phyloP scores from a whole-genome alignment of 2,888 invertebrate species.

The Pachymerium ferrugineum region DNA sequence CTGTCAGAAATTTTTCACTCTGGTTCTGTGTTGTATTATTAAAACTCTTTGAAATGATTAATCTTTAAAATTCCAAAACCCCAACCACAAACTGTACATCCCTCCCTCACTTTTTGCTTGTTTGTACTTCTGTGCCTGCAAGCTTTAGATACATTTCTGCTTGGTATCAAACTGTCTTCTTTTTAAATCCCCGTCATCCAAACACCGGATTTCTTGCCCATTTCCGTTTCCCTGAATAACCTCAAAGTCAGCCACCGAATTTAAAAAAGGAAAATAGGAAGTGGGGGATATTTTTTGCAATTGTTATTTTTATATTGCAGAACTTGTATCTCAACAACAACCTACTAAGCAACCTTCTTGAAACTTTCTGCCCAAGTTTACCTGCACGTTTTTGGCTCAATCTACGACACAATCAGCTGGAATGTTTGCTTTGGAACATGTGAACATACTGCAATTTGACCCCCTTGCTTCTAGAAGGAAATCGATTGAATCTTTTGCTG shows the following conservation, averaged over 20 bases:
- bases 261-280: background rate
- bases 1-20: background rate
- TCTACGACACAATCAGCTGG: slow-evolving; percentile 21
- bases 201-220: background rate
- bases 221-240: background rate
- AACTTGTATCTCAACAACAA: background rate
- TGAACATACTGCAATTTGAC: slow-evolving; percentile 6
- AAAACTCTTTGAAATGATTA: background rate
- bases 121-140: background rate
- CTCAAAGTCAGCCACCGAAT: background rate
- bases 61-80: no score
- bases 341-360: background rate
- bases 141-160: background rate
- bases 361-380: background rate
- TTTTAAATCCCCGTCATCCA: slow-evolving; percentile 4
- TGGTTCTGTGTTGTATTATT: background rate
- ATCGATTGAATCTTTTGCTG: background rate
- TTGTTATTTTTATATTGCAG: background rate
- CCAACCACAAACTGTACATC: no score
- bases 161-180: background rate
- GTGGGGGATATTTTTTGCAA: background rate
- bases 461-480: slow-evolving; percentile 13
- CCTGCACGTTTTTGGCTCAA: background rate
- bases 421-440: slow-evolving; percentile 23
- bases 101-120: background rate